Base-by-base conservation (phyloP, 2,888 invertebrate species). In the Luffia ferchaultella region DNA sequence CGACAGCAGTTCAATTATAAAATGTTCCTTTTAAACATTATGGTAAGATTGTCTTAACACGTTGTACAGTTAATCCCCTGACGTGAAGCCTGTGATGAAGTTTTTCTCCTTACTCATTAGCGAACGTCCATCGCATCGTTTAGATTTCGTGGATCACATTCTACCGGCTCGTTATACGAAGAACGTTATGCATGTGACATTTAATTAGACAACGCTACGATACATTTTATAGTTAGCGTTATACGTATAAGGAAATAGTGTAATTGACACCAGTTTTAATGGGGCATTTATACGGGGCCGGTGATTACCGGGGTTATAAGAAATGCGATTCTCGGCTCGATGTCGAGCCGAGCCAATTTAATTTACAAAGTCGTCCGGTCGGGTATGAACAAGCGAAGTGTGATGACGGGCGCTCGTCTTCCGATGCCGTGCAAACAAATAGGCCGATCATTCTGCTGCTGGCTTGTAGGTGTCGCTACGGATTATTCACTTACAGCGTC, bases 201-300 rank as follows among this genome's bases (percentile, higher is more conserved):
- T 75, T 73, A 73, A 73, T 73, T 73, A 74, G 70, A 67, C 64
- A 67, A 68, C 63, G 60, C 61, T 63, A 61, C 59, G 64, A 68
- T 63, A 67, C 65, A 67, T 64, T 68, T 67, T 69, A 69, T 68
- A 68, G 68, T 69, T 68, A 71, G 66, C 68, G 68, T 57, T 61
- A 61, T 65, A 65, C 76, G 62, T 75, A 76, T 72, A 77, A 62
- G 75, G 76, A 65, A 70, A 72, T 70, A 73, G 71, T 70, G 72
- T 77, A 77, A 79, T 78, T 77, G 76, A 77, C 74, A 72, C 75
- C 67, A 67, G 73, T 74, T 76, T 75, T 77, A 79, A 76, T 76
- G 72, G 70, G 64, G 65, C 70, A 63, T 74, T 76, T 76, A 75
- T 76, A 74, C 71, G 61, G 68, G 61, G 60, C 60, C 61, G 67